Conservation (phyloP, 2,888 invertebrate species). For the Folsomia manolachei region DNA sequence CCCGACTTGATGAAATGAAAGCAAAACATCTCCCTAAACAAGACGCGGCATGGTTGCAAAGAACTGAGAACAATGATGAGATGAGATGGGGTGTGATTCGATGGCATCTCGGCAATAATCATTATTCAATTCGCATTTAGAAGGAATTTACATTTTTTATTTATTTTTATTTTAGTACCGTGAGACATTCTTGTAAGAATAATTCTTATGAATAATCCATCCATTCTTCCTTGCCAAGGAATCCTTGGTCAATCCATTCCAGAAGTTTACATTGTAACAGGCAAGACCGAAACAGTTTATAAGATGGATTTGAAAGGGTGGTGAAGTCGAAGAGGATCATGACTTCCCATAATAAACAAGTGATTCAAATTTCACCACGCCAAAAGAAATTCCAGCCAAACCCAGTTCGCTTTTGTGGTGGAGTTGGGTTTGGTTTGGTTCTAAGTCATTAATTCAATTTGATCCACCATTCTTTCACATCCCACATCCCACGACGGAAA, state of each 20-base stretch:
- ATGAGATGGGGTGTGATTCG: too few species aligned
- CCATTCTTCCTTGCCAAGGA: background rate
- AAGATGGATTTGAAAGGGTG: too few species aligned
- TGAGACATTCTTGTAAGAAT: too few species aligned
- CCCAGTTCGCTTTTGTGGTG: background rate
- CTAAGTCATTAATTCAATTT: background rate
- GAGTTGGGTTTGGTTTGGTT: background rate
- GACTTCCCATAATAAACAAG: background rate
- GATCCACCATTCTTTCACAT: background rate
- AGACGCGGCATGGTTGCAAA: background rate
- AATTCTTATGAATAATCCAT: too few species aligned
- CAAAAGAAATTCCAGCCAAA: background rate
- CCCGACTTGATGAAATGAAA: background rate
- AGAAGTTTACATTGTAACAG: too few species aligned
- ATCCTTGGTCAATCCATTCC: background rate
- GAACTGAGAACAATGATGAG: too few species aligned
- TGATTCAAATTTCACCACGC: background rate
- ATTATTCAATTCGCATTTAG: background rate
- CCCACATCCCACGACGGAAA: background rate
- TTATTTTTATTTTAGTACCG: too few species aligned
- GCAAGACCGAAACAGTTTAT: too few species aligned
- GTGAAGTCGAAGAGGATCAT: background rate
- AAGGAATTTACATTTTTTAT: background rate
- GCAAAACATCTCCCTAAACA: background rate
- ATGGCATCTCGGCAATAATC: background rate